Evolutionary conservation across 2,797 vertebrate species (phyloP).

Genomic region (Allobates femoralis): DNA sequence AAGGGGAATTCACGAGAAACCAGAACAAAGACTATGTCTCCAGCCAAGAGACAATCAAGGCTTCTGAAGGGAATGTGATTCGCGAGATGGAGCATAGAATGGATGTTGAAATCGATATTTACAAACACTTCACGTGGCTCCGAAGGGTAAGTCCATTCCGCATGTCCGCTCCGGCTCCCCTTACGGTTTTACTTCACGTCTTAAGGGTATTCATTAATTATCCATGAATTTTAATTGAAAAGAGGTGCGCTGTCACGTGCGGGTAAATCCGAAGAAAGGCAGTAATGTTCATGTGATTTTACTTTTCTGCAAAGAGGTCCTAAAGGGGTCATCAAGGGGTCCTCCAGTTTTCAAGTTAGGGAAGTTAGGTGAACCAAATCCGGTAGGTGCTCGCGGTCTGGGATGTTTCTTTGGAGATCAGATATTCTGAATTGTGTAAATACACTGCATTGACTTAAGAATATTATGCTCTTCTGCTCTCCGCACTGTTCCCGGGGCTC

Average conservation of each 20-base stretch:
- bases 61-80: constrained; percentile 73
- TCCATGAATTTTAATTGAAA: constrained; percentile 70
- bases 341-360: not conserved
- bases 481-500: too few relatives aligned
- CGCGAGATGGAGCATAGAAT: constrained; percentile 88
- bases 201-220: not conserved
- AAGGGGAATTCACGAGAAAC: constrained; percentile 15
- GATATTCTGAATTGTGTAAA: not conserved
- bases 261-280: not conserved
- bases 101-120: constrained; percentile 96
- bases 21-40: constrained; percentile 64
- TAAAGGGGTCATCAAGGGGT: not conserved
- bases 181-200: not conserved
- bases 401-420: not conserved
- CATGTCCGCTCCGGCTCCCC: constrained; percentile 58
- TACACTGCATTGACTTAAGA: too few relatives aligned
- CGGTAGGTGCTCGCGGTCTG: not conserved
- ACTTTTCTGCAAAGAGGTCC: not conserved
- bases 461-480: too few relatives aligned
- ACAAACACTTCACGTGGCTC: constrained; percentile 97
- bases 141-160: constrained; percentile 87
- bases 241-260: constrained; percentile 39
- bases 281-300: not conserved
- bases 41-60: constrained; percentile 67
- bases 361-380: not conserved